Conservation (phyloP, 2,797 vertebrate genomes). For the Meda fulgida region DNA sequence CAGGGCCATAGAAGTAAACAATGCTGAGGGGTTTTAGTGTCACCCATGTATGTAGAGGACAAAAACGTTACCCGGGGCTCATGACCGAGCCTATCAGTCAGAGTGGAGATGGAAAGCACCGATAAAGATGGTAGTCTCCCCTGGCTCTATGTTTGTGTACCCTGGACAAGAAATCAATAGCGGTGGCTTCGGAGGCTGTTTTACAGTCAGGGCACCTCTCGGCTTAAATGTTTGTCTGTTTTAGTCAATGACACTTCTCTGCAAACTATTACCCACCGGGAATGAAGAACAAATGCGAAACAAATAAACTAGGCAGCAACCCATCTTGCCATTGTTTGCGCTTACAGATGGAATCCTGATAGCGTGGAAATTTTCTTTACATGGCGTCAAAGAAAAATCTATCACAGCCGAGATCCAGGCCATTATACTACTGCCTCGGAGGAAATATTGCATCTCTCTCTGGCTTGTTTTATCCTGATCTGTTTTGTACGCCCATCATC, state of each 20-base stretch:
- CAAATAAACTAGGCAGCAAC: conserved; percentile 75
- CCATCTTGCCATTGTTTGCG: conserved; percentile 73
- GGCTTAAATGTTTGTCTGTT: conserved; percentile 83
- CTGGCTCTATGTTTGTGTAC: conserved; percentile 75
- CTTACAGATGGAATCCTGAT: conserved; percentile 76
- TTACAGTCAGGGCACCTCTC: conserved; percentile 78
- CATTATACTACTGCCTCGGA: conserved; percentile 74
- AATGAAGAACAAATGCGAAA: conserved; percentile 76
- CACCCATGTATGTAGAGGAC: conserved; percentile 68
- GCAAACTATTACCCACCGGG: conserved; percentile 77
- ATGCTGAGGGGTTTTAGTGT: conserved; percentile 65
- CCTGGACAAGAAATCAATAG: conserved; percentile 81
- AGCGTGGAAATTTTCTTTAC: conserved; percentile 73
- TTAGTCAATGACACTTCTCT: conserved; percentile 82
- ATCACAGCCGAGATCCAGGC: conserved; percentile 71
- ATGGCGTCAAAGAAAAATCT: conserved; percentile 72
- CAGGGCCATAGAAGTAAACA: conserved; percentile 60
- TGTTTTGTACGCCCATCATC: conserved; percentile 70
- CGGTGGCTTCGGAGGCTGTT: conserved; percentile 76
- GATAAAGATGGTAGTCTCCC: conserved; percentile 77
- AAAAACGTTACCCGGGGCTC: conserved; percentile 69
- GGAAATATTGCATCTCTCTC: conserved; percentile 76
- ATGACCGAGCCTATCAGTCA: conserved; percentile 71
- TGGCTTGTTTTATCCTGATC: conserved; percentile 77
- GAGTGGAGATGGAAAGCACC: conserved; percentile 71